These are phyloP conservation scores for Falco rusticolus DNA, from an alignment of 2,797 vertebrate genomes.

Conservation along the genomic window DNA sequence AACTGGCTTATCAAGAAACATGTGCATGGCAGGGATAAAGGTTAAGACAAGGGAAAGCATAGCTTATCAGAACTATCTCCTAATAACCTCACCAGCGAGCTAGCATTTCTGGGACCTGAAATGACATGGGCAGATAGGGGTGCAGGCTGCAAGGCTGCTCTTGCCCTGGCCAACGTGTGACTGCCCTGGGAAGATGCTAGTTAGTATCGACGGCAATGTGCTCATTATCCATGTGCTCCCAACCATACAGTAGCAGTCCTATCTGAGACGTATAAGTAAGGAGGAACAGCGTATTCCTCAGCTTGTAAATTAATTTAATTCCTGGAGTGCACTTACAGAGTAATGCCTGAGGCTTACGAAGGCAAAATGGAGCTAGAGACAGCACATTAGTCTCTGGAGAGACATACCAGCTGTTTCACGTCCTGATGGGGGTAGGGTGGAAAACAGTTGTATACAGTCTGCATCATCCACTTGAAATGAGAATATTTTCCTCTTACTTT, in stretches of 20 bases:
- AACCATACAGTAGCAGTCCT: conserved; percentile 24
- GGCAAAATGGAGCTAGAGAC: conserved; percentile 43
- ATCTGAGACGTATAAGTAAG: conserved; percentile 41
- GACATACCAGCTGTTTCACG: conserved; percentile 28
- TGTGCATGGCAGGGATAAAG: background rate
- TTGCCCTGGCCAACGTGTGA: background rate
- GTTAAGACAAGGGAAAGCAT: background rate
- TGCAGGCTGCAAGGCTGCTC: background rate
- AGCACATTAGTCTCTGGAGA: conserved; percentile 35
- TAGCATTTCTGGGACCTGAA: background rate
- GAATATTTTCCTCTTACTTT: background rate
- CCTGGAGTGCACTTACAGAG: conserved; percentile 56
- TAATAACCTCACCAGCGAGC: background rate
- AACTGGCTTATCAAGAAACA: background rate
- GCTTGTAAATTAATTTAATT: conserved; percentile 65
- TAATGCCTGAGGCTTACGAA: conserved; percentile 45
- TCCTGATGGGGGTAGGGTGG: background rate
- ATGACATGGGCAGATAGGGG: background rate
- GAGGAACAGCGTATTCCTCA: conserved; percentile 20
- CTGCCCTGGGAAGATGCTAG: background rate
- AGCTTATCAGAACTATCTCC: background rate
- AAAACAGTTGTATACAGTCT: background rate
- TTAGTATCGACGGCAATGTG: background rate
- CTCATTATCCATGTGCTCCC: background rate
- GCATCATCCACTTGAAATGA: background rate